phyloP scores from a whole-genome alignment of 2,888 invertebrate species.

The Erannis defoliaria region DNA sequence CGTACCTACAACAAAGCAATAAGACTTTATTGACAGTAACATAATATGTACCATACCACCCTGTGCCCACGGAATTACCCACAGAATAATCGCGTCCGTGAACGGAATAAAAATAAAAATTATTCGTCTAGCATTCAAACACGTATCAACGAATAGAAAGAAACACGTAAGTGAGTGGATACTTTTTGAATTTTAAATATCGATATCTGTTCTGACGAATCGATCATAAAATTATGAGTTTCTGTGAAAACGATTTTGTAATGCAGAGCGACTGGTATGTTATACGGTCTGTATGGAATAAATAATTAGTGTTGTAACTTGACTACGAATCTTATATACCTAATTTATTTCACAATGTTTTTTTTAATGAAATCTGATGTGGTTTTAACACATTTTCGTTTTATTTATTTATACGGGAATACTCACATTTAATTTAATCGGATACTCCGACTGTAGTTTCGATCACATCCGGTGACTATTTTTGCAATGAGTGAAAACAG shows the following conservation, averaged over 20 bases:
- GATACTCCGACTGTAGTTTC: too few relatives aligned
- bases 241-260: conserved; percentile 43
- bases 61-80: conserved; percentile 50
- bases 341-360: too few relatives aligned
- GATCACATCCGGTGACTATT: too few relatives aligned
- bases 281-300: too few relatives aligned
- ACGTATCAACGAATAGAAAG: conserved; percentile 41
- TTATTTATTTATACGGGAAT: too few relatives aligned
- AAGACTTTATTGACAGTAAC: conserved; percentile 46
- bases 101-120: conserved; percentile 52
- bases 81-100: conserved; percentile 48
- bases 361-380: too few relatives aligned
- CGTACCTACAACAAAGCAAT: conserved; percentile 35
- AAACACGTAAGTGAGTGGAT: conserved; percentile 46
- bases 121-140: conserved; percentile 48
- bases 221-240: conserved; percentile 34
- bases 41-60: conserved; percentile 54
- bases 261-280: conserved; percentile 22
- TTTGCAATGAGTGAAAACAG: too few relatives aligned
- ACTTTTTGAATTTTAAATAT: conserved; percentile 53
- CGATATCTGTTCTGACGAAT: conserved; percentile 19
- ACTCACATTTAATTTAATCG: too few relatives aligned
- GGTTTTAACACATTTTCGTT: too few relatives aligned
- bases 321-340: too few relatives aligned
- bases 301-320: too few relatives aligned